Base-by-base conservation (phyloP, 2,113 vertebrate species). In the Dascyllus trimaculatus region DNA sequence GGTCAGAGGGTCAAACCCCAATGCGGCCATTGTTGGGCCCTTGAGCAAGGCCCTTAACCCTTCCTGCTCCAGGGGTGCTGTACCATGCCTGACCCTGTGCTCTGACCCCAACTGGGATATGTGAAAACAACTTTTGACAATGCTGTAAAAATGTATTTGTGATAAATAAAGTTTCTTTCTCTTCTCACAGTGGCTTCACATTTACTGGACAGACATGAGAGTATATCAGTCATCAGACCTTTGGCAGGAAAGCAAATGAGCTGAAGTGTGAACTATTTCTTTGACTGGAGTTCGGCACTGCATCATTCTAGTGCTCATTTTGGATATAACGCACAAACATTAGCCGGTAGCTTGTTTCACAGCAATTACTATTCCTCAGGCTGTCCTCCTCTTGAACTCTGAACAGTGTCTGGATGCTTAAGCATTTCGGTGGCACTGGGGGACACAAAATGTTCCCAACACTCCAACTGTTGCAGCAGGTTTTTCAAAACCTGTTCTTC, bases 351-450 rank as follows among this genome's bases (percentile, higher is more conserved):
- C 13, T 43, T 38, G 13, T 11, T 40, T 21, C 2, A 22, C 24
- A n/a, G 61, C 10, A 48, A 11, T 10, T 46, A 75, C 65, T 62
- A 22, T 59, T 49, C 2, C 2, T 67, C 8, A 61, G 53, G 51
- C 18, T 73, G 67, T 38, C 48, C 57, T 81, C 29, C 18, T 59
- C 32, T 56, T 78, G 78, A 88, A 80, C 74, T 69, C 48, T 24
- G 26, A 71, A 60, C 25, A 78, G 17, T 70, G 35, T 69, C 26
- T 19, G 22, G 45, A 57, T 72, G 52, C 35, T 76, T 57, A 1
- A 19, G 19, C 4, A 35, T 68, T 59, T 67, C 24, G 24, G 4
- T 51, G 53, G 38, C 45, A 71, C 29, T 4, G 1, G 60, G n/a
- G 60, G 52, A 84, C 76, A 73, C 24, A 54, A 40, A 40, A 49